Evolutionary conservation across 2,113 vertebrate genomes (phyloP), one percentile per base, ranked within the genome.

Genomic region (Notothenia coriiceps): DNA sequence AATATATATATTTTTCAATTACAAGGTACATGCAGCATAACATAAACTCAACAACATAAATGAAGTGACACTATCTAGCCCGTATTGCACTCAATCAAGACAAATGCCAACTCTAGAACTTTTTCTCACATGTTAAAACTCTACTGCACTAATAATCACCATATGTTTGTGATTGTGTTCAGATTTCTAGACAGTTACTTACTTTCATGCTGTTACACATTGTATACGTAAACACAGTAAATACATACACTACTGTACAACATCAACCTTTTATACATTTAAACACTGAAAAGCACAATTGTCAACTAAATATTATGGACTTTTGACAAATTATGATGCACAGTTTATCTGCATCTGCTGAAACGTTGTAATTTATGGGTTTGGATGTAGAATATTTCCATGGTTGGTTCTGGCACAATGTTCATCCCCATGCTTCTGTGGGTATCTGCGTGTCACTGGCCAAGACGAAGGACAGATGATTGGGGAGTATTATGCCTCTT

Each of bases 381-480:
- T 8, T 18, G 1, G 35, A 56, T 15, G 77, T 22, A 29, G 33
- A 77, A 33, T 25, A 61, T 11, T 52, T 80, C 40, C 40, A 57
- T 79, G 44, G 67, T 61, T 33, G 56, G 76, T 56, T 76, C 65
- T 77, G 25, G 63, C 59, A 61, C 68, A 70, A 57, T 70, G 74
- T 86, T 64, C 13, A 12, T 25, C 25, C 13, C 47, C 64, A 46
- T 75, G 43, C 56, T 52, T 67, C 15, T n/a, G 46, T 5, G 57
- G 47, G 33, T 18, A 43, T 71, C 18, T 6, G 40, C 35, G 40
- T 25, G 59, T 92, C 87, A 90, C 44, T 86, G 91, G 64, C 64
- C 74, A 20, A 59, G n/a, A 25, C 86, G 86, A 7, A 91, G 84
- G 69, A 88, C 91, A 52, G 82, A 75, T 67, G 85, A 79, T 18